phyloP scores from a whole-genome alignment of 2,797 vertebrate species.

The Smutsia temminckii region DNA sequence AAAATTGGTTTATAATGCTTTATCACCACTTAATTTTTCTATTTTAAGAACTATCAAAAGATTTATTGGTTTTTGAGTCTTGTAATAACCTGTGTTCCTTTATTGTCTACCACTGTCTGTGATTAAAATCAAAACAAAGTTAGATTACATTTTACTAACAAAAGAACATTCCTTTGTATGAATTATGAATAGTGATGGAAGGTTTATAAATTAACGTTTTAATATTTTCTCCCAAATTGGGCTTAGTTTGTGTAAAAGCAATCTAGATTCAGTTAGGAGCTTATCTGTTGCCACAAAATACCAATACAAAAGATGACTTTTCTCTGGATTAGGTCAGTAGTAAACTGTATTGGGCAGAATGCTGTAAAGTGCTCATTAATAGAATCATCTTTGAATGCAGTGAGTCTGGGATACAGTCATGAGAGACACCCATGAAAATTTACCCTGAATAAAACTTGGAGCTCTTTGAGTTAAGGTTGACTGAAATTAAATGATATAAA shows the following conservation, averaged over 20 bases:
- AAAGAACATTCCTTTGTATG: constrained; percentile 19
- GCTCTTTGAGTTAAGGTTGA: not conserved
- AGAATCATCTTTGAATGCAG: not conserved
- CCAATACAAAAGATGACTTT: not conserved
- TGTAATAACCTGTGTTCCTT: not conserved
- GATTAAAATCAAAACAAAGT: constrained; percentile 58
- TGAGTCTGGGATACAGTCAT: not conserved
- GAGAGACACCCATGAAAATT: not conserved
- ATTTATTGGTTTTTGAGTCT: constrained; percentile 13
- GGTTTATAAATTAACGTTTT: constrained; percentile 45
- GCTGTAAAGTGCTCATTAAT: not conserved
- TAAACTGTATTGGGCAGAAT: not conserved
- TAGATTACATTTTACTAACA: constrained; percentile 57
- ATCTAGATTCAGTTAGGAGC: not conserved
- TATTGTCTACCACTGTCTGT: not conserved
- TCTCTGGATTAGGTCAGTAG: not conserved
- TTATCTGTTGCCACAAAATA: not conserved
- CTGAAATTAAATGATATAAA: not conserved
- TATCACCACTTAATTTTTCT: constrained; percentile 41
- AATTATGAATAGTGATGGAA: constrained; percentile 42
- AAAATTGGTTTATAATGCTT: constrained; percentile 16
- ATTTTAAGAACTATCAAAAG: constrained; percentile 31
- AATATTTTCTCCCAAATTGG: not conserved
- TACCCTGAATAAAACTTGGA: not conserved
- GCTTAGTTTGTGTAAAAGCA: not conserved